These are phyloP conservation scores for Balearica regulorum DNA, from an alignment of 2,797 vertebrate genomes.

Conservation along the genomic window DNA sequence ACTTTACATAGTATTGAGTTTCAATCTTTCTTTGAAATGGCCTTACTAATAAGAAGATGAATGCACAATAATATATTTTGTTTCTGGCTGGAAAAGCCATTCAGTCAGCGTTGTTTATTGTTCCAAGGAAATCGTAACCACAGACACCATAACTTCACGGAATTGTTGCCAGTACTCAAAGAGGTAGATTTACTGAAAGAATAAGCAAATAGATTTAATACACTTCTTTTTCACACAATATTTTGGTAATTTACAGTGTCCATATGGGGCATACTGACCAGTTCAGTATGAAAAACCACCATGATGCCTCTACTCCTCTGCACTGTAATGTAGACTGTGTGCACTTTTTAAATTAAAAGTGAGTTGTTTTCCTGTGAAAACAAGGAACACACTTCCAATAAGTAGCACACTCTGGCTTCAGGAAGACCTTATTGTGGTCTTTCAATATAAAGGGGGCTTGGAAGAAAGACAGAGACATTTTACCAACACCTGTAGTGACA, in stretches of 20 bases:
- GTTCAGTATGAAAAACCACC: background rate
- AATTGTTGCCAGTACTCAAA: background rate
- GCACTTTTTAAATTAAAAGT: background rate
- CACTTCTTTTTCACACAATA: background rate
- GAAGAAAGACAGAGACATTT: background rate
- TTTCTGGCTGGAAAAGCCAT: background rate
- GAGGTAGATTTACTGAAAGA: background rate
- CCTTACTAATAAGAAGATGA: background rate
- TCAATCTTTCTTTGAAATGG: background rate
- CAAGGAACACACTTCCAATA: background rate
- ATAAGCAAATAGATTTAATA: background rate
- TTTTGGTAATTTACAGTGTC: background rate
- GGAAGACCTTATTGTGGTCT: background rate
- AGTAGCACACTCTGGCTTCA: background rate
- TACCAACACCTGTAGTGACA: background rate
- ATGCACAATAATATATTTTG: background rate
- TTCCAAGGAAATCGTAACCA: background rate
- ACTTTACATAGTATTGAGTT: background rate
- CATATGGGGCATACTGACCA: background rate
- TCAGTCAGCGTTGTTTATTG: background rate
- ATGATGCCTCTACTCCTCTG: background rate
- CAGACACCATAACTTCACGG: background rate
- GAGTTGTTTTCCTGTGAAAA: background rate
- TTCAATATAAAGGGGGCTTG: background rate
- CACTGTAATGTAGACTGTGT: background rate